A percentile compares a stretch with the other conserved stretches of the same genome.
phyloP scores from a whole-genome alignment of 30 jellyfish, hydroid and myxozoan genomes.

The Aurelia sp. region DNA sequence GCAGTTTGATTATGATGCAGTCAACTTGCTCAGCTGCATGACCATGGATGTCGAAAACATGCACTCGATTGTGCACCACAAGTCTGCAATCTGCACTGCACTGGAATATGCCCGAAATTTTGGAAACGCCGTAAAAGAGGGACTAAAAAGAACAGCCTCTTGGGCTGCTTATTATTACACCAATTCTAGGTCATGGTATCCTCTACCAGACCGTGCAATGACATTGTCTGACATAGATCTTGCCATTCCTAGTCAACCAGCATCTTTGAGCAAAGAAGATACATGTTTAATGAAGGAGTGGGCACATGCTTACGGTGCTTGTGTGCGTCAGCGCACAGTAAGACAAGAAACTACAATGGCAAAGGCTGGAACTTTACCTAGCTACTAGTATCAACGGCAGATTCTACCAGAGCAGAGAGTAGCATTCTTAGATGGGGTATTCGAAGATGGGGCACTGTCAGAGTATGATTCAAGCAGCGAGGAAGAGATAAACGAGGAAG shows the following conservation, averaged over 20 bases:
- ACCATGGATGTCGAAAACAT: neutral
- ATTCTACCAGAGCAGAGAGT: conserved; percentile 11
- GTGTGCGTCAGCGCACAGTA: conserved; percentile 33
- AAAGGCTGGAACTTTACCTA: conserved; percentile 21
- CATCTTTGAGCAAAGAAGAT: conserved; percentile 7
- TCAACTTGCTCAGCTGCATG: conserved; percentile 40
- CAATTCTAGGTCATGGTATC: conserved; percentile 21
- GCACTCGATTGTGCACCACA: conserved; percentile 33
- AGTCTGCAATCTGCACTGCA: conserved; percentile 6
- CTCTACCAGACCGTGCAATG: neutral
- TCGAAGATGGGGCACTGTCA: neutral
- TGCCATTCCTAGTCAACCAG: conserved; percentile 1
- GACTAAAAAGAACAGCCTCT: conserved; percentile 10
- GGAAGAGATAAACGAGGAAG: conserved; percentile 2
- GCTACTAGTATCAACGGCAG: conserved; percentile 6
- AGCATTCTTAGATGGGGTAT: conserved; percentile 13
- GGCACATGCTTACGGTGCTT: conserved; percentile 24
- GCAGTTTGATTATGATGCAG: neutral
- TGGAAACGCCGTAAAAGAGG: conserved; percentile 28
- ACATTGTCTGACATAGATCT: neutral
- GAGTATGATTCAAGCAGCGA: conserved; percentile 13
- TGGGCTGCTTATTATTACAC: conserved; percentile 31
- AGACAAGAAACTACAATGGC: conserved; percentile 41
- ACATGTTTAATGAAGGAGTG: conserved; percentile 15
- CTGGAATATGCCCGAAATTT: conserved; percentile 21